Evolutionary conservation across 1,140 invertebrate genomes (phyloP), one percentile per base, ranked within the genome.

Genomic region (Himalopsyche phryganea): DNA sequence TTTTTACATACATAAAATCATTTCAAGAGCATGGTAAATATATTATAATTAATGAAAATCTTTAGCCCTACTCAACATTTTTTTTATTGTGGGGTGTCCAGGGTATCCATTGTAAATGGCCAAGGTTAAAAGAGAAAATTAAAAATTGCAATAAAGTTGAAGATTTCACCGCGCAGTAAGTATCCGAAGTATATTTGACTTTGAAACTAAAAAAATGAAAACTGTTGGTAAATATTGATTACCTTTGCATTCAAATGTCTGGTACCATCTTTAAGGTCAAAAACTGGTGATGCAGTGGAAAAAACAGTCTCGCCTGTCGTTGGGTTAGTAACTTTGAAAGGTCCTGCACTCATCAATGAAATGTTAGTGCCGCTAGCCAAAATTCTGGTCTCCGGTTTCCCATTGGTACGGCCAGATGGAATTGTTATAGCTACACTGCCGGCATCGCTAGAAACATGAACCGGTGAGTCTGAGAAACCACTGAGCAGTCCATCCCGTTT

Each of bases 381-480:
- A 45, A 85, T 63, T 58, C 80, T 80, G 52, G 79, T 81, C 11
- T 76, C 68, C 0, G 72, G 17, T 28, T 28, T 28, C 9, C 23
- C 23, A 9, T 28, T 28, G 23, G 23, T 28, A 5, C 23, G 3
- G 9, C 23, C 23, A 9, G 23, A 28, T 28, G 23, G 23, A 28
- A 28, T 28, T 3, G 23, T 28, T 28, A 28, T 28, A 9, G 23
- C 23, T 20, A 35, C n/a, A 9, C 48, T 18, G 15, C 56, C 56
- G 13, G 48, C 50, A 13, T 46, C 28, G 10, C 17, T 19, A 11
- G 73, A 76, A 3, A 94, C 80, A 50, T 83, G 80, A 47, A 94
- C 77, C 1, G 90, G 87, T 23, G 82, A 77, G 64, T 90, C 86
- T 1, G 79, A 72, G 67, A 91, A 92, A 15, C 91, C 85, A 66